A percentile compares a stretch with the other conserved stretches of the same genome.
These are phyloP conservation scores for Burhinus bistriatus DNA, from an alignment of 2,113 vertebrate species.

Conservation along the genomic window DNA sequence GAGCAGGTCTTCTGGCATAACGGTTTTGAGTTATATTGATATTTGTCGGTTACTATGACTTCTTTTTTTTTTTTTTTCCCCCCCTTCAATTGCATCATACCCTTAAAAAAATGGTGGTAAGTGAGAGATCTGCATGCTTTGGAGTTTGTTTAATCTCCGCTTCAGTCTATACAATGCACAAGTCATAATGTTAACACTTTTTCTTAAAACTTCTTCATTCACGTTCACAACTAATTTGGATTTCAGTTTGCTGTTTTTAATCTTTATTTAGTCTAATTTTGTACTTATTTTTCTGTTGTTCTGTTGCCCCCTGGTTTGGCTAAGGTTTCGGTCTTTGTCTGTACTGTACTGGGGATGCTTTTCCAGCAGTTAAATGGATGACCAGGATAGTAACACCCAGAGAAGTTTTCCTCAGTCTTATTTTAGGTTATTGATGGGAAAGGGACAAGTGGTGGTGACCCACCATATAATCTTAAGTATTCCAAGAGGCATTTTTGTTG, in stretches of 20 bases:
- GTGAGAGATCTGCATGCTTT: slow-evolving; percentile 95
- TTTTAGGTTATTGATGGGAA: not conserved
- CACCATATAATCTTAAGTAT: not conserved
- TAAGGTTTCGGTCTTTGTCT: slow-evolving; percentile 62
- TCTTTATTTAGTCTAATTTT: slow-evolving; percentile 72
- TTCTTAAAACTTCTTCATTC: slow-evolving; percentile 78
- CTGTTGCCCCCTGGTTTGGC: slow-evolving; percentile 65
- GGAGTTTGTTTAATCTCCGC: slow-evolving; percentile 88
- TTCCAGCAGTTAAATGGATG: not conserved
- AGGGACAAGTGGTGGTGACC: not conserved
- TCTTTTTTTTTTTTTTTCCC: slow-evolving; percentile 77
- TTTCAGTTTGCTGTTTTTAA: slow-evolving; percentile 80
- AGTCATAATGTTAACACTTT: slow-evolving; percentile 81
- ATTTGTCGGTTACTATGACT: slow-evolving; percentile 89
- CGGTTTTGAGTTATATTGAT: slow-evolving; percentile 75
- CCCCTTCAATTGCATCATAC: slow-evolving; percentile 91
- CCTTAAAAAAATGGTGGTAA: slow-evolving; percentile 95
- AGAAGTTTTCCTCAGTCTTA: not conserved
- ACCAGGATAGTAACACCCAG: not conserved
- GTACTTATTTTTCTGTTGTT: slow-evolving; percentile 71
- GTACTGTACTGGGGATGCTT: slow-evolving; percentile 56
- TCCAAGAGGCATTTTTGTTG: not conserved
- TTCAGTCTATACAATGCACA: slow-evolving; percentile 85
- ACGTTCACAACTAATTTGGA: slow-evolving; percentile 84
- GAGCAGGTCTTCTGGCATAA: slow-evolving; percentile 61